A percentile compares a stretch with the other conserved stretches of the same genome.
Evolutionary conservation across 2,113 vertebrate species (phyloP).

Genomic region (Campylomormyrus tamandua): DNA sequence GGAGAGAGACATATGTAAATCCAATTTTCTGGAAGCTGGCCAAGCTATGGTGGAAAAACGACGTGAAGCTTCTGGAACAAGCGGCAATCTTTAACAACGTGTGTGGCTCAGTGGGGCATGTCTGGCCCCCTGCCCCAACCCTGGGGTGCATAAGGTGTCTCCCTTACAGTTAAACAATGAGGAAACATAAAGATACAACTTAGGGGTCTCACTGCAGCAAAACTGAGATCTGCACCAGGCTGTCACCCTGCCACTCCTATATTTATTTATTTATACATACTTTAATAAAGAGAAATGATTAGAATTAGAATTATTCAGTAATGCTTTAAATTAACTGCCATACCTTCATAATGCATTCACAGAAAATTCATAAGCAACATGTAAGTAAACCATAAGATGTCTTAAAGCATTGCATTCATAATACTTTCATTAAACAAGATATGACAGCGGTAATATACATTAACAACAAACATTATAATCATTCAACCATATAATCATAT

Average conservation of each 20-base stretch:
- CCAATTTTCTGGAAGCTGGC: constrained; percentile 38
- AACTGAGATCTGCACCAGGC: neutral
- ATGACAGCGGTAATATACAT: neutral
- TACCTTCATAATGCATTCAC: neutral
- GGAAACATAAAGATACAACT: neutral
- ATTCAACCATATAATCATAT: neutral
- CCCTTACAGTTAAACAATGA: too few species aligned
- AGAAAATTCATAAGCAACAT: neutral
- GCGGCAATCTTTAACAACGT: constrained; percentile 35
- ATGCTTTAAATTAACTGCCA: neutral
- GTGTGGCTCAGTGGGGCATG: constrained; percentile 28
- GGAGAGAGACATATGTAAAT: constrained; percentile 30
- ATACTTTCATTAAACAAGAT: neutral
- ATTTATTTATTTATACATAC: neutral
- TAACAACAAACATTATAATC: neutral
- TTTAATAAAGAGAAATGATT: neutral
- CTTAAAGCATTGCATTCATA: neutral
- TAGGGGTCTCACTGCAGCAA: neutral
- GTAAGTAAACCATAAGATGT: neutral
- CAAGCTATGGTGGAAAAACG: constrained; percentile 33
- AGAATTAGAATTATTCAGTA: neutral
- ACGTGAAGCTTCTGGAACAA: constrained; percentile 37
- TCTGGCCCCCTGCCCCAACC: neutral
- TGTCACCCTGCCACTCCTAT: neutral
- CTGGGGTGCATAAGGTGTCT: neutral